A percentile compares a stretch with the other conserved stretches of the same genome.
phyloP scores from a whole-genome alignment of 2,888 invertebrate species.

The Dicycla oo region DNA sequence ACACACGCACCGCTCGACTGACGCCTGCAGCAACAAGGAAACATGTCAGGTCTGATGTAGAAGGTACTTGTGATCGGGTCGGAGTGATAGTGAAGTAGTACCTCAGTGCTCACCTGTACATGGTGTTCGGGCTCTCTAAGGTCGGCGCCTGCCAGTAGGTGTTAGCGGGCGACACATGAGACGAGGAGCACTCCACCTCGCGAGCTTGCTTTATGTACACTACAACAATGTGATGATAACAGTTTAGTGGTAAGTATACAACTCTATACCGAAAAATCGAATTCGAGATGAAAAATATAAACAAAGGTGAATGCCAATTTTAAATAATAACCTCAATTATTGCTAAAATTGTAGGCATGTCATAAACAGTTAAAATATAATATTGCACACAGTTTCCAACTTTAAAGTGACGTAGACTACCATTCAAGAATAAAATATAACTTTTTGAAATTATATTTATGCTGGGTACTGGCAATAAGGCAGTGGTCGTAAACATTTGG shows the following conservation, averaged over 20 bases:
- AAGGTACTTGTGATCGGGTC: not conserved
- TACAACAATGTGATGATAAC: conserved; percentile 56
- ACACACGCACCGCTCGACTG: conserved; percentile 43
- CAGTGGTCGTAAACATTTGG: too few relatives aligned
- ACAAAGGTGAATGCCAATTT: too few relatives aligned
- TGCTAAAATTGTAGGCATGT: too few relatives aligned
- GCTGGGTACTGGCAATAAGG: too few relatives aligned
- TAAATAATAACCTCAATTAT: too few relatives aligned
- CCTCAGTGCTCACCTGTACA: conserved; percentile 76
- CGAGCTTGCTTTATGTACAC: conserved; percentile 91
- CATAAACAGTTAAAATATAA: too few relatives aligned
- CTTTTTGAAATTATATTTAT: too few relatives aligned
- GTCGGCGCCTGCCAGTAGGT: conserved; percentile 85
- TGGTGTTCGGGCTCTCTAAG: conserved; percentile 78
- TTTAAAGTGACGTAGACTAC: too few relatives aligned
- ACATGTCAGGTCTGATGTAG: not conserved
- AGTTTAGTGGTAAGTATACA: not conserved
- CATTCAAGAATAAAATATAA: too few relatives aligned
- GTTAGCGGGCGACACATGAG: conserved; percentile 80
- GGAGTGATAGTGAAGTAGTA: conserved; percentile 7
- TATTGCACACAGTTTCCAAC: too few relatives aligned
- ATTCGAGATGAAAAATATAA: too few relatives aligned
- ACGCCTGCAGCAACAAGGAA: conserved; percentile 8
- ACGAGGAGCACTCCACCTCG: conserved; percentile 88
- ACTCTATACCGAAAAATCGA: too few relatives aligned